A percentile compares a stretch with the other conserved stretches of the same genome.
phyloP scores from a whole-genome alignment of 2,113 vertebrate species.

The Boleophthalmus pectinirostris region DNA sequence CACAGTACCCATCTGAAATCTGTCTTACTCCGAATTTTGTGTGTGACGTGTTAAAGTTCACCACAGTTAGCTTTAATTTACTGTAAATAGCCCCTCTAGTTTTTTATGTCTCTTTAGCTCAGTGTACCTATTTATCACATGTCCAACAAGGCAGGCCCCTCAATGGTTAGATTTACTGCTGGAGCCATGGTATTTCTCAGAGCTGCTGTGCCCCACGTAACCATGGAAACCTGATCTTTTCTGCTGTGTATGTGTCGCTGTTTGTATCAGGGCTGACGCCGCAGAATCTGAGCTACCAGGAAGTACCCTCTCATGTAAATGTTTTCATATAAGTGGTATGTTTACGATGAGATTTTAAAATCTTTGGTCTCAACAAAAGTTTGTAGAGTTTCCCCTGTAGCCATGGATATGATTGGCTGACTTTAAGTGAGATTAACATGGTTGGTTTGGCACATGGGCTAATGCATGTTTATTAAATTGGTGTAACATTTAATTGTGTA shows the following conservation, averaged over 20 bases:
- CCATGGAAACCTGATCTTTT: conserved; percentile 18
- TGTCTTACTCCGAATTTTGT: background rate
- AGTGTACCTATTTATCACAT: conserved; percentile 22
- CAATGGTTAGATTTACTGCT: conserved; percentile 42
- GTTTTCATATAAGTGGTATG: background rate
- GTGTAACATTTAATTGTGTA: background rate
- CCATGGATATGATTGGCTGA: conserved; percentile 30
- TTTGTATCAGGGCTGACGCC: background rate
- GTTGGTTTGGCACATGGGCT: conserved; percentile 54
- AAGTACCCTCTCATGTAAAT: background rate
- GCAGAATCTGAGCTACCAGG: background rate
- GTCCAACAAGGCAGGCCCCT: conserved; percentile 31
- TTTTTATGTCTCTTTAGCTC: conserved; percentile 3
- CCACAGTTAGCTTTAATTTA: background rate
- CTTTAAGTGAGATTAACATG: conserved; percentile 22
- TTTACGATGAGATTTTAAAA: conserved; percentile 1
- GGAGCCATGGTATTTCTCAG: conserved; percentile 3
- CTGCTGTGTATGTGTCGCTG: background rate
- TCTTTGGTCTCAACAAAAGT: conserved; percentile 23
- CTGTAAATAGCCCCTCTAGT: conserved; percentile 4
- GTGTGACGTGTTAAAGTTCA: background rate
- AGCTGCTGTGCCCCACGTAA: conserved; percentile 7
- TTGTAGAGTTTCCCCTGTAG: conserved; percentile 19
- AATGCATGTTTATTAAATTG: conserved; percentile 17
- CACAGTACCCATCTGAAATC: too few species aligned